Evolutionary conservation across 1,140 invertebrate genomes (phyloP).

Genomic region (Melanaphis sacchari): DNA sequence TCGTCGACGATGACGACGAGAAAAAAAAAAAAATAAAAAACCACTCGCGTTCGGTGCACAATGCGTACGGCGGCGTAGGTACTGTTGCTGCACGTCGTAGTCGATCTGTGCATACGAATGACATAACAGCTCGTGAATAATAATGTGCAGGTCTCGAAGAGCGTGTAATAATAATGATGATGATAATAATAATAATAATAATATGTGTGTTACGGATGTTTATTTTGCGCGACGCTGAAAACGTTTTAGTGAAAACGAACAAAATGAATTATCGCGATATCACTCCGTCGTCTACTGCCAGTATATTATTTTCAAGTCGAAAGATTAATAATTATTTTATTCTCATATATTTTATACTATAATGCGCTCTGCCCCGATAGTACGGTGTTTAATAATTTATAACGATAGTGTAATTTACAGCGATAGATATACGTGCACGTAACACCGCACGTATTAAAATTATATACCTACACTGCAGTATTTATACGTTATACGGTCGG

Average conservation of each 20-base stretch:
- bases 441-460: not conserved
- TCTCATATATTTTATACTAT: not conserved
- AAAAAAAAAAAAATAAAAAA: slow-evolving; percentile 26
- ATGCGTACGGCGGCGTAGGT: no score
- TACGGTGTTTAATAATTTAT: not conserved
- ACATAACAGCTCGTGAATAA: not conserved
- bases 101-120: not conserved
- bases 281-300: no score
- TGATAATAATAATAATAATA: no score
- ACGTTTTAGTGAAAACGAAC: not conserved
- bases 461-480: not conserved
- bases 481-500: not conserved
- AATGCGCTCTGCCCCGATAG: not conserved
- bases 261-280: not conserved
- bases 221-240: not conserved
- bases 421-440: not conserved
- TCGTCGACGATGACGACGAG: not conserved
- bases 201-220: not conserved
- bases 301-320: not conserved
- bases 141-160: not conserved
- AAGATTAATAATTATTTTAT: no score
- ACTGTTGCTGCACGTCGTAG: not conserved
- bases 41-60: not conserved
- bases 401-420: not conserved
- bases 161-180: not conserved